Evolutionary conservation across 2,888 invertebrate genomes (phyloP).

Genomic region (Helleia helle): DNA sequence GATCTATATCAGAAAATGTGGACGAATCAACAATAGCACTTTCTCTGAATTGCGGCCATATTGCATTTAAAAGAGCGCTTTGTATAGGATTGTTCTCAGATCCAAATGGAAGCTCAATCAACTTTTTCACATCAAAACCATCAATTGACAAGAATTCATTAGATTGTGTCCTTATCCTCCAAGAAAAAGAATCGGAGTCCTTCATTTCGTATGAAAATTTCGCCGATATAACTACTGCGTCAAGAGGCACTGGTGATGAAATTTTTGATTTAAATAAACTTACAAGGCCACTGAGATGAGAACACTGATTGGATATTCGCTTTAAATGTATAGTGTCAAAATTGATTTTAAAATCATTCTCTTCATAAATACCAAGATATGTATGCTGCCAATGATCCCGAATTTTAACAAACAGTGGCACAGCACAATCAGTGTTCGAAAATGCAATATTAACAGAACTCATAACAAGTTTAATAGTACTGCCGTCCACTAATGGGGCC

Average conservation of each 20-base stretch:
- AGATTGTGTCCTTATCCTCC: slow-evolving; percentile 70
- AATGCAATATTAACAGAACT: slow-evolving; percentile 89
- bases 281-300: slow-evolving; percentile 86
- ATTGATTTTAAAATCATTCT: slow-evolving; percentile 83
- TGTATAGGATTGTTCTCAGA: slow-evolving; percentile 87
- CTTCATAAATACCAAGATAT: slow-evolving; percentile 86
- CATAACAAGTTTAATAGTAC: slow-evolving; percentile 82
- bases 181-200: slow-evolving; percentile 75
- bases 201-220: slow-evolving; percentile 83
- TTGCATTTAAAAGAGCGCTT: slow-evolving; percentile 83
- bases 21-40: slow-evolving; percentile 91
- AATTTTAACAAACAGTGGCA: slow-evolving; percentile 92
- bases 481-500: slow-evolving; percentile 77
- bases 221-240: slow-evolving; percentile 80
- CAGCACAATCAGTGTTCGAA: slow-evolving; percentile 84
- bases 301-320: slow-evolving; percentile 84
- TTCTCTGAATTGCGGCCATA: slow-evolving; percentile 91
- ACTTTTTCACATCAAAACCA: slow-evolving; percentile 61
- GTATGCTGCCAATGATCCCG: slow-evolving; percentile 86
- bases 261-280: slow-evolving; percentile 93
- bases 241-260: slow-evolving; percentile 75
- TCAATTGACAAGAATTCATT: slow-evolving; percentile 65
- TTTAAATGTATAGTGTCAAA: slow-evolving; percentile 93
- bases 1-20: slow-evolving; percentile 90
- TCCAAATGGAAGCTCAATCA: slow-evolving; percentile 84